phyloP scores from a whole-genome alignment of 2,113 vertebrate genomes.

The Dicaeum eximium region DNA sequence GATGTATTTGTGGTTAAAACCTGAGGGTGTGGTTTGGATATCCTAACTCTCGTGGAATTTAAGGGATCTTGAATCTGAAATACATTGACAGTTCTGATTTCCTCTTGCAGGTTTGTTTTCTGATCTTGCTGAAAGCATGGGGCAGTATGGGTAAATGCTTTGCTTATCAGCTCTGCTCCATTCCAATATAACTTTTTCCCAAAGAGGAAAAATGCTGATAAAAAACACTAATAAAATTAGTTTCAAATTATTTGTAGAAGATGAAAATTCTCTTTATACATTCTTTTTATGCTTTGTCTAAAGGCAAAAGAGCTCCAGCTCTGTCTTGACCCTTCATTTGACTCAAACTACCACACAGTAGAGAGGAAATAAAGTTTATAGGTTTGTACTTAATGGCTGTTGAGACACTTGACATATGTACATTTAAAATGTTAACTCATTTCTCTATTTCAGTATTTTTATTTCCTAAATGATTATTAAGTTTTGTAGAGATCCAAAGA shows the following conservation, averaged over 20 bases:
- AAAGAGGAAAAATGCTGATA: not conserved
- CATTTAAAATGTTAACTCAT: not conserved
- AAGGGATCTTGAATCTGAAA: not conserved
- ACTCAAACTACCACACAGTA: not conserved
- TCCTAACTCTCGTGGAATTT: not conserved
- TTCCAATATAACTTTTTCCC: not conserved
- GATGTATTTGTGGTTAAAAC: not conserved
- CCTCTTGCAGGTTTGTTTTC: not conserved
- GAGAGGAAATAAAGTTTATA: not conserved
- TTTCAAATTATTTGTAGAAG: not conserved
- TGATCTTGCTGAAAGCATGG: not conserved
- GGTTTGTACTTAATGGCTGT: not conserved
- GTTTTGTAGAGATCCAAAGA: not conserved
- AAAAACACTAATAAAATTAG: not conserved
- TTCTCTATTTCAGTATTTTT: slow-evolving; percentile 37
- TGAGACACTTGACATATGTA: not conserved
- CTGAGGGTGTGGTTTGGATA: not conserved
- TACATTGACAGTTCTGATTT: not conserved
- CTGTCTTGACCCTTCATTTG: not conserved
- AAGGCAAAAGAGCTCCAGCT: not conserved
- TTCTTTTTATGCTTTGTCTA: not conserved
- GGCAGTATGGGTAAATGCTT: not conserved
- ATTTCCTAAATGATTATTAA: not conserved
- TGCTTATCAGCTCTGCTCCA: not conserved
- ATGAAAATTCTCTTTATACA: not conserved